Base-by-base conservation (phyloP, 2,888 invertebrate genomes). In the Netelia inedita region DNA sequence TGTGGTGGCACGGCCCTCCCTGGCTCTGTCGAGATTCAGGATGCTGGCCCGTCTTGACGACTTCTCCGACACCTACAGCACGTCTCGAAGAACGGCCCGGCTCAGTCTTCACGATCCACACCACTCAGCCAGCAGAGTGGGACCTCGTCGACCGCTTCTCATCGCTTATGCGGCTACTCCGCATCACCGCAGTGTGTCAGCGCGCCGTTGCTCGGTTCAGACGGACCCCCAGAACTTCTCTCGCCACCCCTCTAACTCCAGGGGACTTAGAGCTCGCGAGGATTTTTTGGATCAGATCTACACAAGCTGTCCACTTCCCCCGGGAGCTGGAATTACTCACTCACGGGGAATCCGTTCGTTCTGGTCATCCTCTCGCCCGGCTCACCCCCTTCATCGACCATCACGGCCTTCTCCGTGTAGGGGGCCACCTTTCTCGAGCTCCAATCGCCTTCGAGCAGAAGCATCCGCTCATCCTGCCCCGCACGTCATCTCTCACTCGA, bases 161-260 rank as follows among this genome's bases (percentile, higher is more conserved):
- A 6, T 35, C 35, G 35, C 35, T 35, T 6, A 35, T 43, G 50
- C 61, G 59, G 11, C 57, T 75, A 23, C 21, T 71, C 11, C 35
- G 72, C 55, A 21, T 74, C 28, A 85, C 81, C 10, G 65, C 83
- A 21, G 53, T 66, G 0, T 83, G 83, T n/a, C 63, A 63, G 43
- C 63, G 74, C 11, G 46, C 46, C 10, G 3, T 0, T 1, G 10
- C 14, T 2, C 46, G 14, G 14, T 14, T 46, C 46, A 0, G 14
- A 11, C 46, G 46, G 1, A 14, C 3, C 1, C 46, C 46, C 6
- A 6, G 14, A 11, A 2, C 46, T 2, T 14, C 14, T 0, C 46
- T 46, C 14, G 1, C 11, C 46, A 2, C 1, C 46, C 11, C 43
- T 57, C 6, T 78, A 28, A 28, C 59, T 50, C 53, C 50, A 35